Evolutionary conservation across 2,797 vertebrate genomes (phyloP).

Genomic region (Crenuchus spilurus): DNA sequence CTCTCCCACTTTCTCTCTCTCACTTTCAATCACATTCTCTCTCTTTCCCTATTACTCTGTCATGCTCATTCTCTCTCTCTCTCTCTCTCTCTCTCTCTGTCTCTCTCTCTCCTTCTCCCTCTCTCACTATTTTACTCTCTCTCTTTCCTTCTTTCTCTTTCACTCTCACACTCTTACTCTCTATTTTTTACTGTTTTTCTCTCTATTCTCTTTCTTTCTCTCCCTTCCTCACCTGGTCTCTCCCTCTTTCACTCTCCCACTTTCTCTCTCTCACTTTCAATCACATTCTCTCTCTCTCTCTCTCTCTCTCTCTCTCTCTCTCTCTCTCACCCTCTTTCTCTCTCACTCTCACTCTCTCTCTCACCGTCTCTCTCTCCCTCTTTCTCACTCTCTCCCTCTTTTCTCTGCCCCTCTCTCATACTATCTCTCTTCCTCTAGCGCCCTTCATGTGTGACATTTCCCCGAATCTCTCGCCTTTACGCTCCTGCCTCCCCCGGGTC

Average conservation of each 20-base stretch:
- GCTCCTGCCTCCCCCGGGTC: conserved; percentile 36
- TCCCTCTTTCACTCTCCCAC: too few relatives aligned
- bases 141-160: too few relatives aligned
- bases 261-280: too few relatives aligned
- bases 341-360: not conserved
- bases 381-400: not conserved
- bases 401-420: not conserved
- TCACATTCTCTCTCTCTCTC: not conserved
- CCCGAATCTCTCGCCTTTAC: conserved; percentile 36
- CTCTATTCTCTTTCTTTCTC: too few relatives aligned
- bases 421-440: not conserved
- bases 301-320: not conserved
- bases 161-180: too few relatives aligned
- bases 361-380: not conserved
- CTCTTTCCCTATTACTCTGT: not conserved
- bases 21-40: not conserved
- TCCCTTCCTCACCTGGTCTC: too few relatives aligned
- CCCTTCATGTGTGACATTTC: conserved; percentile 46
- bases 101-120: not conserved
- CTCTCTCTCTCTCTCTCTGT: not conserved
- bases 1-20: too few relatives aligned
- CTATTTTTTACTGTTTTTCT: too few relatives aligned
- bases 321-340: not conserved
- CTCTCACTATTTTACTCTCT: not conserved
- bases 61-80: not conserved